These are phyloP conservation scores for Clinocottus analis DNA, from an alignment of 2,113 vertebrate genomes.

Conservation along the genomic window DNA sequence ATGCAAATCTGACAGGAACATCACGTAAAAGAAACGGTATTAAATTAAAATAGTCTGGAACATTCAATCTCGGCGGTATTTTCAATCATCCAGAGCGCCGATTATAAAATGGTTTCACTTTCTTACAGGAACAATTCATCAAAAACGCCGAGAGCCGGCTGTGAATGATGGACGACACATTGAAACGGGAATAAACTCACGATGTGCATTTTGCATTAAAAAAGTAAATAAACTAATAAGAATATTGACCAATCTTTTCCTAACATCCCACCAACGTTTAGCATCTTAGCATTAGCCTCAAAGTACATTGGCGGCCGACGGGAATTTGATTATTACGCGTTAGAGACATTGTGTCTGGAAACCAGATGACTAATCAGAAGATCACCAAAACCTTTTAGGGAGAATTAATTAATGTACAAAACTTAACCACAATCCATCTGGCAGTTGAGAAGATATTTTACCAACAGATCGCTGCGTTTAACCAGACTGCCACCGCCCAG, in stretches of 20 bases:
- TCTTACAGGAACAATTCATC: constrained; percentile 30
- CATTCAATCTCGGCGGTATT: not conserved
- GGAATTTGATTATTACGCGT: no score
- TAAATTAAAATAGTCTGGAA: not conserved
- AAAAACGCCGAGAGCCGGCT: not conserved
- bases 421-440: not conserved
- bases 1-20: constrained; percentile 87
- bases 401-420: not conserved
- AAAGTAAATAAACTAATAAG: not conserved
- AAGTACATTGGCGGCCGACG: no score
- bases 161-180: constrained; percentile 7
- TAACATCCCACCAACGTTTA: not conserved
- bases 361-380: no score
- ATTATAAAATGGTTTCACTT: constrained; percentile 3
- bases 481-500: not conserved
- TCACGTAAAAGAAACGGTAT: not conserved
- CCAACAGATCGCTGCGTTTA: not conserved
- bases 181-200: not conserved
- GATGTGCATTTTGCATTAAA: not conserved
- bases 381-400: no score
- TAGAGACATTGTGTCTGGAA: no score
- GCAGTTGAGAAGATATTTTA: not conserved
- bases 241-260: no score
- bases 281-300: not conserved
- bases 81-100: constrained; percentile 13